Percentiles rank a stretch among this genome's conserved stretches.
Conservation (phyloP, 2,888 invertebrate genomes). For the Sarcophaga subvicina region DNA sequence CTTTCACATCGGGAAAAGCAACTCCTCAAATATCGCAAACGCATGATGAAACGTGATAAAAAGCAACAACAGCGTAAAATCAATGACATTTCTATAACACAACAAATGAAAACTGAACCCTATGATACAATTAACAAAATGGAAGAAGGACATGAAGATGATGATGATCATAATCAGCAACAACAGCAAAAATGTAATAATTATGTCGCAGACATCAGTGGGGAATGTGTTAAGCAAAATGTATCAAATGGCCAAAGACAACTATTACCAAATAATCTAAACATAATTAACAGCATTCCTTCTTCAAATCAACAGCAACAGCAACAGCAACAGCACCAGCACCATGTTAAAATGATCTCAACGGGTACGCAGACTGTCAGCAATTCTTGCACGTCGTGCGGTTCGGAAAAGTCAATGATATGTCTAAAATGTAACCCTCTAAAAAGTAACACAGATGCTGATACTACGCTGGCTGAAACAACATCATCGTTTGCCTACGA, state of each 20-base stretch:
- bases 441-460: slow-evolving; percentile 27
- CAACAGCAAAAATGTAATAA: slow-evolving; percentile 24
- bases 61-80: slow-evolving; percentile 72
- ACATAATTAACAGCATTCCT: slow-evolving; percentile 62
- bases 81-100: slow-evolving; percentile 10
- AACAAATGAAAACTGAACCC: slow-evolving; percentile 18
- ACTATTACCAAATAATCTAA: slow-evolving; percentile 67
- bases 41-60: slow-evolving; percentile 81
- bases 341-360: slow-evolving; percentile 79
- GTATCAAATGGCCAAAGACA: slow-evolving; percentile 66
- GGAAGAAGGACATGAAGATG: slow-evolving; percentile 74
- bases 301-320: slow-evolving; percentile 39
- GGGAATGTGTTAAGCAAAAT: slow-evolving; percentile 37
- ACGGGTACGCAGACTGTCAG: slow-evolving; percentile 81
- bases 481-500: slow-evolving; percentile 47
- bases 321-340: slow-evolving; percentile 20
- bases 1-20: slow-evolving; percentile 81
- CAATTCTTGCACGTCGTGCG: slow-evolving; percentile 74
- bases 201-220: slow-evolving; percentile 37
- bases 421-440: slow-evolving; percentile 78
- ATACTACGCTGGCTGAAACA: slow-evolving; percentile 39
- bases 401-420: slow-evolving; percentile 79
- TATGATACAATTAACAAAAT: slow-evolving; percentile 60
- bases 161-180: slow-evolving; percentile 21
- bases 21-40: slow-evolving; percentile 81